Base-by-base conservation (phyloP, 1,140 invertebrate genomes). In the Luehdorfia chinensis region DNA sequence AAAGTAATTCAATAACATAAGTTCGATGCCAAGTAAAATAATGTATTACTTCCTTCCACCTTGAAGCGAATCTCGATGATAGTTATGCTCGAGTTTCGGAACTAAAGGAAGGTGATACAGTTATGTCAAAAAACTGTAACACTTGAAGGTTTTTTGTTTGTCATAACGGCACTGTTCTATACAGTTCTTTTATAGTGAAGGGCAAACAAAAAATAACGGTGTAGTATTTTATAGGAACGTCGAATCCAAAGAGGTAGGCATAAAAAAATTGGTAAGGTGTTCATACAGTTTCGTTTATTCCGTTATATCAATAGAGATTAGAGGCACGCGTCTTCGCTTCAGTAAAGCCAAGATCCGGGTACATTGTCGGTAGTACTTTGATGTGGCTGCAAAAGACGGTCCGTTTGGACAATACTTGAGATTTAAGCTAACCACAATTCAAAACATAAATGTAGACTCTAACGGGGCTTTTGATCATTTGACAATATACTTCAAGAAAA, bases 1-100 rank as follows among this genome's bases (percentile, higher is more conserved):
- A 77, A 77, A 77, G 81, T 81, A 84, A 84, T 84, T 81, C 79
- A 80, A 85, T 85, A 85, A 84, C 81, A 74, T 83, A 81, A 84
- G 77, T 69, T 78, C 61, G 68, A 83, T 80, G 65, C 61, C 36
- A 34, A 49, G 67, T 71, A 70, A n/a, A n/a, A 76, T 75, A 80
- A 84, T 81, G 65, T 81, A 81, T 84, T 81, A 73, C 79, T 85
- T 85, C 81, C 81, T 85, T 79, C 73, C 81, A 85, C 79, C 79
- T 84, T 83, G 70, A 66, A 68, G 54, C 48, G 46, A 53, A 57
- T 60, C 68, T 55, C 57, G 54, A 36, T 23, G 51, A 56, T 41
- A n/a, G n/a, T n/a, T n/a, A n/a, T n/a, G 50, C 36, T 59, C 44
- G 62, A 57, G 36, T 50, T 51, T 63, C 63, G 66, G 69, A 72